Evolutionary conservation across 1,140 invertebrate genomes (phyloP).

Genomic region (Macrostomum lignano): DNA sequence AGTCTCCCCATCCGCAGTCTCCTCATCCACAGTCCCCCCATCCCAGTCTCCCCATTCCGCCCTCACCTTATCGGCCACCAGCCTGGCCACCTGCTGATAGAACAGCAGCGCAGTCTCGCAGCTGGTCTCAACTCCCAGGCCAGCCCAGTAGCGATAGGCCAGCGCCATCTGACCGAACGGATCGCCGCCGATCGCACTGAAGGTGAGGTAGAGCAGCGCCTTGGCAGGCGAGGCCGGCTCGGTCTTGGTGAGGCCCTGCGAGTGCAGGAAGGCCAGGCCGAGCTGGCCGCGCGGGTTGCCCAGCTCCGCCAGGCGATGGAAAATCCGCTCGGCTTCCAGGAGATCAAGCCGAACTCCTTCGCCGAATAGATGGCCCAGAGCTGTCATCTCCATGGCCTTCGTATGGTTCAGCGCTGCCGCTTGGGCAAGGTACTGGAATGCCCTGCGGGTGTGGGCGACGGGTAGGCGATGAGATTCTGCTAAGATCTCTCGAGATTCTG

Average conservation of each 20-base stretch:
- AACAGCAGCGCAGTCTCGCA: slow-evolving; percentile 57
- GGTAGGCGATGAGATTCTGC: too few species aligned
- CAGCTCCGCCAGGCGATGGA: slow-evolving; percentile 40
- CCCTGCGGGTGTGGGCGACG: slow-evolving; percentile 13
- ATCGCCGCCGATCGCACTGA: slow-evolving; percentile 59
- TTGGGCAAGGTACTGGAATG: slow-evolving; percentile 31
- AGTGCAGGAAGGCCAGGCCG: slow-evolving; percentile 59
- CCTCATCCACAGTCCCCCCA: too few species aligned
- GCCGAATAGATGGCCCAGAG: slow-evolving; percentile 57
- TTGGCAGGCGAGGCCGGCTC: slow-evolving; percentile 7
- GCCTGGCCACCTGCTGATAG: slow-evolving; percentile 52
- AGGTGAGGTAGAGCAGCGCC: slow-evolving; percentile 63
- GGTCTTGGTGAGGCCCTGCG: slow-evolving; percentile 39
- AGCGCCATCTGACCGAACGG: slow-evolving; percentile 73
- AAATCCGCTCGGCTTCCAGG: slow-evolving; percentile 43
- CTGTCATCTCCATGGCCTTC: slow-evolving; percentile 47
- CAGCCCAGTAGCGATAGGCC: slow-evolving; percentile 49
- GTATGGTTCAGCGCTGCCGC: slow-evolving; percentile 48
- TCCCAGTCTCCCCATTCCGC: too few species aligned
- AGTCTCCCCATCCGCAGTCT: too few species aligned
- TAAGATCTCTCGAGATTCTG: too few species aligned
- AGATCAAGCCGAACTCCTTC: slow-evolving; percentile 20
- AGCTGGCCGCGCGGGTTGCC: slow-evolving; percentile 63
- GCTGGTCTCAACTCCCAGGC: slow-evolving; percentile 49
- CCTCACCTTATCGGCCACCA: slow-evolving; percentile 24